Percentiles rank a stretch among this genome's conserved stretches.
Evolutionary conservation across 2,888 invertebrate species (phyloP).

Genomic region (Hanleya hanleyi): DNA sequence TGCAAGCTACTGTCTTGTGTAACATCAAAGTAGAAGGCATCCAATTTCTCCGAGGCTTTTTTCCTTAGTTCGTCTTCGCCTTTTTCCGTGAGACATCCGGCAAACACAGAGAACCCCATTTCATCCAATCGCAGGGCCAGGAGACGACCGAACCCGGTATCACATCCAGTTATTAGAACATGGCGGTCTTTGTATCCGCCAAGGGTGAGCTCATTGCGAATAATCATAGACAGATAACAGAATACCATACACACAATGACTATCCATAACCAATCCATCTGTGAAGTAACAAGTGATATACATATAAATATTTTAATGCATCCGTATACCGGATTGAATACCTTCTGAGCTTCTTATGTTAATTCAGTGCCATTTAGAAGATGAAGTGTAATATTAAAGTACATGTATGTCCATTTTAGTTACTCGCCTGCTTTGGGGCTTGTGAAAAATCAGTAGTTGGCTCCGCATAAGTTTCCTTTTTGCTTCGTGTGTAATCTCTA

Average conservation of each 20-base stretch:
- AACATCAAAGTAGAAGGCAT: constrained; percentile 33
- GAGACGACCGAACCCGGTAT: constrained; percentile 21
- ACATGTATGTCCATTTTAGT: too few relatives aligned
- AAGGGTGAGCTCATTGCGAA: not conserved
- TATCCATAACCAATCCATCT: not conserved
- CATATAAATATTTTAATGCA: too few relatives aligned
- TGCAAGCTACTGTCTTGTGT: constrained; percentile 29
- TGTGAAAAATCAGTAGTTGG: too few relatives aligned
- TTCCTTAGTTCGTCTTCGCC: constrained; percentile 11
- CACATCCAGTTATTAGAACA: constrained; percentile 21
- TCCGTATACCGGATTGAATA: too few relatives aligned
- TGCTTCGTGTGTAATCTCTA: too few relatives aligned
- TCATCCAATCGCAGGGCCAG: constrained; percentile 17
- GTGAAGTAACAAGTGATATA: too few relatives aligned
- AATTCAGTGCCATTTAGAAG: too few relatives aligned
- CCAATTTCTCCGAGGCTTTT: not conserved
- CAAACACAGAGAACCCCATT: constrained; percentile 23
- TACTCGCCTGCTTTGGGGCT: too few relatives aligned
- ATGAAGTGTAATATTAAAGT: too few relatives aligned
- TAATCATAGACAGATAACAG: not conserved
- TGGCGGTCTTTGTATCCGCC: not conserved
- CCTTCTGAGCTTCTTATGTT: too few relatives aligned
- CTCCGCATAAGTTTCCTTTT: too few relatives aligned
- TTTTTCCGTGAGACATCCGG: constrained; percentile 12
- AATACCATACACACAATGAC: not conserved